phyloP scores from a whole-genome alignment of 2,113 vertebrate species.

The Porphyrio hochstetteri region DNA sequence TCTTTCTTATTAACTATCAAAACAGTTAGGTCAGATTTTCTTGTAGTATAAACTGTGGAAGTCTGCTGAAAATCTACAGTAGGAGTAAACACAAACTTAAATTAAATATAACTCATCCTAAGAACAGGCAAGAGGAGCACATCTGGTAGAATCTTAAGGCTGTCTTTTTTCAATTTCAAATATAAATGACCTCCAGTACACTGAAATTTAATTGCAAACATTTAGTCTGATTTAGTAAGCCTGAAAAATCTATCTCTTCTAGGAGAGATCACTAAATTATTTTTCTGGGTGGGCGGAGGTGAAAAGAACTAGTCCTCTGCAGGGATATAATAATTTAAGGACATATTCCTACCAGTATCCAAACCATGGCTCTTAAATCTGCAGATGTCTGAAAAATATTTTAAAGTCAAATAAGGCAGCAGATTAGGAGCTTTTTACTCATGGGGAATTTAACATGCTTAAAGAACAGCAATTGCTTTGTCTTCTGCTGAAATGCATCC shows the following conservation, averaged over 20 bases:
- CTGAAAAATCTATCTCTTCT: neutral
- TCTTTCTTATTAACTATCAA: neutral
- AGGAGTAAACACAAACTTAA: neutral
- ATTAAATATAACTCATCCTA: neutral
- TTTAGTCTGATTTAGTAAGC: slow-evolving; percentile 10
- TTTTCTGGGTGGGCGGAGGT: neutral
- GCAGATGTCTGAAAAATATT: slow-evolving; percentile 21
- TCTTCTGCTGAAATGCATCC: slow-evolving; percentile 31
- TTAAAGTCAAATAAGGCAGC: slow-evolving; percentile 47
- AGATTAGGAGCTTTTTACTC: slow-evolving; percentile 15
- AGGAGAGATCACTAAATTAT: neutral
- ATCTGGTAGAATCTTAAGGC: neutral
- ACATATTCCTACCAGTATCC: neutral
- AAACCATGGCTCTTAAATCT: neutral
- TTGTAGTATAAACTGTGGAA: neutral
- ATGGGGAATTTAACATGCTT: neutral
- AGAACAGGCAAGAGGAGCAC: neutral
- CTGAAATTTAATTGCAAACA: neutral
- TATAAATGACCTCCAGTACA: neutral
- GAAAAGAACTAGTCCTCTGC: neutral
- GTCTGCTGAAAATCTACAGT: neutral
- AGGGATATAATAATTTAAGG: neutral
- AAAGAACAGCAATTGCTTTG: slow-evolving; percentile 37
- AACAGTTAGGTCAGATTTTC: neutral
- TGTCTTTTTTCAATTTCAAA: neutral